Percentiles rank a stretch among this genome's conserved stretches.
These are phyloP conservation scores for Antedon bifida DNA, from an alignment of 35 echinoderm and acorn worm species.

Conservation along the genomic window DNA sequence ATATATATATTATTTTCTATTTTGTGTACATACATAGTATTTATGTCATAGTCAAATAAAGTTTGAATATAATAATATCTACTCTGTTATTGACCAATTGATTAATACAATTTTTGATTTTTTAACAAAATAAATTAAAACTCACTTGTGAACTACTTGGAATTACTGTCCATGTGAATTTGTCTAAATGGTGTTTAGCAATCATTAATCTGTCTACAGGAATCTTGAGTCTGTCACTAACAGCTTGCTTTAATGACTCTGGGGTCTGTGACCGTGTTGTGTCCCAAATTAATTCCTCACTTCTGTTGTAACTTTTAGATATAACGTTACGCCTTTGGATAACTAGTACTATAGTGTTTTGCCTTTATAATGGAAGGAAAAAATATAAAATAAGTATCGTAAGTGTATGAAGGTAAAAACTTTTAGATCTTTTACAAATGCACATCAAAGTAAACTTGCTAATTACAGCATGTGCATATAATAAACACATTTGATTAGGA, in stretches of 20 bases:
- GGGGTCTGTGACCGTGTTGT: conserved; percentile 33
- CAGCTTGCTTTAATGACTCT: conserved; percentile 28
- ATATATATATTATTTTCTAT: no score
- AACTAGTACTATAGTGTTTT: conserved; percentile 39
- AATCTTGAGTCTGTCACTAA: conserved; percentile 37
- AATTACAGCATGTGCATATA: no score
- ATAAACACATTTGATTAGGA: no score
- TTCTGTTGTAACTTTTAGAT: conserved; percentile 26
- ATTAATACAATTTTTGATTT: no score
- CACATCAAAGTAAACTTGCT: no score
- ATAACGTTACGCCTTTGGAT: conserved; percentile 43
- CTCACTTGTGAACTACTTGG: conserved; percentile 22
- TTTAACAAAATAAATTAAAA: not conserved
- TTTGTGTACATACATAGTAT: no score
- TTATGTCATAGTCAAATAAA: no score
- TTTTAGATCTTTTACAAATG: no score
- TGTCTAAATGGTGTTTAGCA: conserved; percentile 52
- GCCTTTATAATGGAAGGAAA: conserved; percentile 15
- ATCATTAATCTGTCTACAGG: conserved; percentile 48
- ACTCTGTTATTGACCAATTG: no score
- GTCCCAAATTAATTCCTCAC: conserved; percentile 80
- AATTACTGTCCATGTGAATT: conserved; percentile 68
- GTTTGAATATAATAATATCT: no score
- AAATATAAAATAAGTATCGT: no score
- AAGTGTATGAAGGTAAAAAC: no score